A percentile compares a stretch with the other conserved stretches of the same genome.
Conservation (phyloP, 2,888 invertebrate species). For the Aphelenchoides bicaudatus region DNA sequence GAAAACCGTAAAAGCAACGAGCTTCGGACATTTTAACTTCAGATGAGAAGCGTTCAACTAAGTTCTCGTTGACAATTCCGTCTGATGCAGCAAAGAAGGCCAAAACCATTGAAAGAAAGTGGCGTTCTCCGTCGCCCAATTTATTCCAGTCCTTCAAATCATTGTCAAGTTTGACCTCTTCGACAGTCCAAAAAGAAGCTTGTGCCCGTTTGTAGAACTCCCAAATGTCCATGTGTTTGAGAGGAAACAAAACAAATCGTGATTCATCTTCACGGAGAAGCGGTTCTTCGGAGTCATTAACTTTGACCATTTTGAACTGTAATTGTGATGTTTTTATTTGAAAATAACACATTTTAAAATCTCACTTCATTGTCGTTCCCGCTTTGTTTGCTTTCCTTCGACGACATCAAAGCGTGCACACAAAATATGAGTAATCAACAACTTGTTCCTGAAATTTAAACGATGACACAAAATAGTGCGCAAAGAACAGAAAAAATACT, state of each 20-base stretch:
- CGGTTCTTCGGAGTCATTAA: constrained; percentile 72
- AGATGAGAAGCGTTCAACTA: constrained; percentile 89
- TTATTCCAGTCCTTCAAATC: constrained; percentile 78
- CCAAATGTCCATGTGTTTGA: constrained; percentile 94
- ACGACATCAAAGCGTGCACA: too few relatives aligned
- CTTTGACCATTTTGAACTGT: too few relatives aligned
- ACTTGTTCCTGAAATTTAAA: too few relatives aligned
- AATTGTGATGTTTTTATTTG: too few relatives aligned
- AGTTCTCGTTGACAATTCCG: constrained; percentile 97
- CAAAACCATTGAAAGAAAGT: constrained; percentile 91
- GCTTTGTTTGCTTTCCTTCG: too few relatives aligned
- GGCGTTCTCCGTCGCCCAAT: constrained; percentile 79
- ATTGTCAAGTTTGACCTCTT: constrained; percentile 71
- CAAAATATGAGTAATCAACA: too few relatives aligned
- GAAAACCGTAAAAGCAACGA: constrained; percentile 96
- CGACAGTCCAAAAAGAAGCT: constrained; percentile 98
- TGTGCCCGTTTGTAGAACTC: constrained; percentile 90
- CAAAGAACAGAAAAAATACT: too few relatives aligned
- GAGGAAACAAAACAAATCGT: constrained; percentile 53
- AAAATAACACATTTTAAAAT: too few relatives aligned
- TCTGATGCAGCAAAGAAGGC: constrained; percentile 99
- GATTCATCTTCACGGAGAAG: constrained; percentile 80
- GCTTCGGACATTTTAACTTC: constrained; percentile 96
- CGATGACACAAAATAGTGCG: too few relatives aligned
- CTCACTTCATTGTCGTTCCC: too few relatives aligned